Evolutionary conservation across 2,797 vertebrate genomes (phyloP), one percentile per base, ranked within the genome.

Genomic region (Enteromius argenteus): DNA sequence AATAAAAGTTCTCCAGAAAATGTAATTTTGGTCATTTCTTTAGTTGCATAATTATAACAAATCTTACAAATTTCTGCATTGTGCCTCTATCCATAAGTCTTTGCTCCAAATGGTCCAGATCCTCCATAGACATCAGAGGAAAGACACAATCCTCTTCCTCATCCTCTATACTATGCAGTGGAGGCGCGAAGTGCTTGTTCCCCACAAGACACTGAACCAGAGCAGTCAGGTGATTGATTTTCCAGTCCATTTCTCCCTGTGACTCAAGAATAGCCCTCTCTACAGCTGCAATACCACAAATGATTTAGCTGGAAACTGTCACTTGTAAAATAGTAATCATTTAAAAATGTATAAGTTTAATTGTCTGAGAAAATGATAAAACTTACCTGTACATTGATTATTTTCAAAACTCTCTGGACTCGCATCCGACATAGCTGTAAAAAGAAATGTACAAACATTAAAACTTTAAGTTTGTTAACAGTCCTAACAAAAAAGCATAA

Each of bases 141-240:
- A 83, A 46, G 35, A 83, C 13, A n/a, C 74, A 42, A 11, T 83
- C 81, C n/a, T 39, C 56, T 7, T 82, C 58, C 17, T 75, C 81
- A 19, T 73, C 68, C 4, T 74, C 56, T 0, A 1, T 46, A 32
- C 32, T 32, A 21, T 39, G 64, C 32, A 68, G 64, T 10, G 46
- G 23, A 23, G 37, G 44, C 14, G 32, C n/a, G 42, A 39, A 68
- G 32, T 37, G 21, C 32, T 14, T 58, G 64, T 58, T 68, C 7
- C 62, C 81, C 32, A 83, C 35, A 5, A 83, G 64, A 69, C 62
- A 56, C 23, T 83, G 81, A 83, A 83, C 73, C 19, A 83, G 56
- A 35, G 64, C 62, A 35, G 74, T 78, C 49, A 84, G 64, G 73
- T 77, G 74, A 67, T 30, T 78, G 64, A 84, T 68, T 46, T 83